A percentile compares a stretch with the other conserved stretches of the same genome.
Evolutionary conservation across 2,888 invertebrate genomes (phyloP).

Genomic region (Tipula helvola): DNA sequence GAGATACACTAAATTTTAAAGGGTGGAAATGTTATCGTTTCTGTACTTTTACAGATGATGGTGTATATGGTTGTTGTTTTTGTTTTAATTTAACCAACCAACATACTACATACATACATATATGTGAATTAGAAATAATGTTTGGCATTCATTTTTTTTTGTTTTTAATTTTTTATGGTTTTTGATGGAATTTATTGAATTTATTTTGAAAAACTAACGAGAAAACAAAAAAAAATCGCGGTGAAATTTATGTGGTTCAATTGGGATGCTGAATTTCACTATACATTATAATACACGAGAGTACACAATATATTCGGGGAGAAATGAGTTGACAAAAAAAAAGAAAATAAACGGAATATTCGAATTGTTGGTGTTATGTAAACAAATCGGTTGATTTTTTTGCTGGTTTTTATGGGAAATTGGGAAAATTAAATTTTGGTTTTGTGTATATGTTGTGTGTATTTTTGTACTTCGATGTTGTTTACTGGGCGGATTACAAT

Average conservation of each 20-base stretch:
- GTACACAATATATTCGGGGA: not conserved
- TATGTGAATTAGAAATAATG: not conserved
- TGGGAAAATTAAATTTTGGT: not conserved
- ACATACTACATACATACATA: not conserved
- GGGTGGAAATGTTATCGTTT: not conserved
- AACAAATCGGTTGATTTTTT: slow-evolving; percentile 7
- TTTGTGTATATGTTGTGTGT: not conserved
- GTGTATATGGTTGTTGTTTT: not conserved
- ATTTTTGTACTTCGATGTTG: not conserved
- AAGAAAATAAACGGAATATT: not conserved
- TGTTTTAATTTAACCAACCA: not conserved
- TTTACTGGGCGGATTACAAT: slow-evolving; percentile 8
- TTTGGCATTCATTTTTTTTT: not conserved
- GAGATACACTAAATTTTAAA: not conserved
- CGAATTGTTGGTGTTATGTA: slow-evolving; percentile 5
- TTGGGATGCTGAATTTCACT: not conserved
- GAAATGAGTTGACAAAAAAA: not conserved
- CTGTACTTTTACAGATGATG: not conserved
- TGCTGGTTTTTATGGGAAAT: not conserved
- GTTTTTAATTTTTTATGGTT: not conserved
- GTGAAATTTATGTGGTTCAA: slow-evolving; percentile 4
- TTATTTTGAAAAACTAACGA: not conserved
- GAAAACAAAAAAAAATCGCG: not conserved
- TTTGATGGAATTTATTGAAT: slow-evolving; percentile 10
- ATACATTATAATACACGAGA: not conserved